A percentile compares a stretch with the other conserved stretches of the same genome.
Conservation (phyloP, 2,113 vertebrate species). For the pig (Sus scrofa) region T2T-Sscrofa CM000824.6:107528501-107529000, state of each 20-base stretch:
- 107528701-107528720: slow-evolving; percentile 49
- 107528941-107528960: slow-evolving; percentile 38
- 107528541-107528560: slow-evolving; percentile 90
- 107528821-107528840: slow-evolving; percentile 6
- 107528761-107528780: not conserved
- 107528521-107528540: slow-evolving; percentile 91
- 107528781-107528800: not conserved
- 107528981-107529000: not conserved
- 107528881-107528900: not conserved
- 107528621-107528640: not conserved
- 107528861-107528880: slow-evolving; percentile 21
- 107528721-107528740: not conserved
- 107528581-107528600: slow-evolving; percentile 95
- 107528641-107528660: not conserved
- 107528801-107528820: not conserved
- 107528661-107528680: not conserved
- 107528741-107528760: not conserved
- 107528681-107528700: slow-evolving; percentile 25
- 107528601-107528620: slow-evolving; percentile 63
- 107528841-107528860: slow-evolving; percentile 8
- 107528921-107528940: slow-evolving; percentile 19
- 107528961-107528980: not conserved
- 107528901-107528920: not conserved
- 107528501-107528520: slow-evolving; percentile 7
- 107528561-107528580: slow-evolving; percentile 94